Base-by-base conservation (phyloP, 1,140 invertebrate genomes). In the Steinernema khuongi region DNA sequence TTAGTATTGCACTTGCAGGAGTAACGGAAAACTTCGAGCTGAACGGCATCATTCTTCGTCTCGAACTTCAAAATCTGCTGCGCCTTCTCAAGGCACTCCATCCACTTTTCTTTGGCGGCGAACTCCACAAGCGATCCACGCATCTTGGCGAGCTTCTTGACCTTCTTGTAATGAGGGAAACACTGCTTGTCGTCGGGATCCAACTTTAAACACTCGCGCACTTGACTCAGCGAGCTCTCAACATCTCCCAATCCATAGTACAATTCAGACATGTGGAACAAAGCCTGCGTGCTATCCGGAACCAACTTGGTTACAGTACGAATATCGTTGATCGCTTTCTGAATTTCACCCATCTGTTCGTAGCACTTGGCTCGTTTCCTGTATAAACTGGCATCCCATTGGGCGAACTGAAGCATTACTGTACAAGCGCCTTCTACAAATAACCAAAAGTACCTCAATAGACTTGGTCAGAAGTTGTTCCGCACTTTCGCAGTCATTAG, bases 101-200 rank as follows among this genome's bases (percentile, higher is more conserved):
- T 84, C 87, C 89, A 93, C 78, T 93, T 88, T 67, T 91, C 88
- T 17, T 89, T 85, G 76, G 92, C 90, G 18, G 90, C 88, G 11
- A 88, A 86, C 33, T 90, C 89, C 79, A 93, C 90, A 1, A 92
- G 90, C n/a, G 90, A 89, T 31, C 89, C 87, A 33, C 97, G 81
- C 71, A 91, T 87, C 85, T 96, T 97, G 70, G 91, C 92, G n/a
- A 99, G 88, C 85, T 97, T 96, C 84, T 97, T 96, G 1, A 98
- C 88, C 85, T 93, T 94, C 85, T 97, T 99, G 86, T 99, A 99
- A 83, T 96, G 91, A n/a, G 91, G 90, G 90, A 89, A 95, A 87
- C 96, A 99, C 73, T 91, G 88, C 86, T 96, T 94, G 86, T 99
- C 94, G 81, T 99, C 97, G 0, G 95, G 94, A 88, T 99, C 96